Percentiles rank a stretch among this genome's conserved stretches.
phyloP scores from a whole-genome alignment of 2,888 invertebrate species.

The Endotricha flammealis region DNA sequence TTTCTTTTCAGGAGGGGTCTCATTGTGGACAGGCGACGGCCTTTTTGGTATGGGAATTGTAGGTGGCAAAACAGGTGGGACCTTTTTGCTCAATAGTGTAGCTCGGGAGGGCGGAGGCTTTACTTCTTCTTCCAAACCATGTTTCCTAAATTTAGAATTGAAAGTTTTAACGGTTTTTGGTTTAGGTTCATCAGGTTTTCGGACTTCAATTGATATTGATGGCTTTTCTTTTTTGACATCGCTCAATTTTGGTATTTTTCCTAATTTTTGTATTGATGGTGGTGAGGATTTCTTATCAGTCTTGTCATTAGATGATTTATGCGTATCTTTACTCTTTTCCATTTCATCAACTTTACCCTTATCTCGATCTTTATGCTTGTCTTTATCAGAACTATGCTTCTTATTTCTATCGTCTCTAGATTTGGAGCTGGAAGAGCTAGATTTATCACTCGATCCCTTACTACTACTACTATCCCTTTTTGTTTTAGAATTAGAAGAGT shows the following conservation, averaged over 20 bases:
- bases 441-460: slow-evolving; percentile 41
- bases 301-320: slow-evolving; percentile 75
- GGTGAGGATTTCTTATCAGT: slow-evolving; percentile 82
- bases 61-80: slow-evolving; percentile 66
- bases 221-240: slow-evolving; percentile 81
- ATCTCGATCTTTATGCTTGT: slow-evolving; percentile 41
- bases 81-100: slow-evolving; percentile 77
- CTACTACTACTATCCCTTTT: slow-evolving; percentile 56
- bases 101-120: slow-evolving; percentile 90
- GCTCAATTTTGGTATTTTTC: slow-evolving; percentile 87
- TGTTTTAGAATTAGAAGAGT: slow-evolving; percentile 57
- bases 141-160: slow-evolving; percentile 93
- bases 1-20: slow-evolving; percentile 86
- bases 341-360: slow-evolving; percentile 34
- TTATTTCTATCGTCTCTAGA: slow-evolving; percentile 48
- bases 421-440: slow-evolving; percentile 48
- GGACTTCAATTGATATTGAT: slow-evolving; percentile 89
- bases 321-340: slow-evolving; percentile 36
- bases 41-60: slow-evolving; percentile 63
- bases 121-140: slow-evolving; percentile 91
- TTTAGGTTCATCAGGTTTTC: slow-evolving; percentile 84
- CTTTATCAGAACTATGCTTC: slow-evolving; percentile 44
- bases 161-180: slow-evolving; percentile 95
- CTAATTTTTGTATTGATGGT: slow-evolving; percentile 84
- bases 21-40: slow-evolving; percentile 69